These are phyloP conservation scores for Manacus vitellinus DNA, from an alignment of 2,113 vertebrate species.

Conservation along the genomic window DNA sequence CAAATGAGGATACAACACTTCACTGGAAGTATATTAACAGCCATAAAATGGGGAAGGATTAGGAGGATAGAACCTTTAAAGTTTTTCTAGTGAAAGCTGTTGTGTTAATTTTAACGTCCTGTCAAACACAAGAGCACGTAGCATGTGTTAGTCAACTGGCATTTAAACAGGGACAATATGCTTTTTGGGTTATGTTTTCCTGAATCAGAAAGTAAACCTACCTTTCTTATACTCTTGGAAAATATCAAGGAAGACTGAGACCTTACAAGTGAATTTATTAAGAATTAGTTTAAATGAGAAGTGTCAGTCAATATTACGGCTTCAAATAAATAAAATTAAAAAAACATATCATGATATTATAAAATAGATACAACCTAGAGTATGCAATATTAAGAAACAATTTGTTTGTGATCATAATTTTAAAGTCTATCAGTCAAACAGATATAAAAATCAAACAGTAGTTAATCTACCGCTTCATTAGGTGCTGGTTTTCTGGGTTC, in stretches of 20 bases:
- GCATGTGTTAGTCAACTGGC: slow-evolving; percentile 59
- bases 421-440: not conserved
- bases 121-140: slow-evolving; percentile 48
- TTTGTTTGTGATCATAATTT: not conserved
- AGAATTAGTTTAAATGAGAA: slow-evolving; percentile 81
- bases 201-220: slow-evolving; percentile 72
- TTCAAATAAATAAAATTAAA: slow-evolving; percentile 39
- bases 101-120: slow-evolving; percentile 62
- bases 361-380: not conserved
- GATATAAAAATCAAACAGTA: not conserved
- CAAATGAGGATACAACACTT: slow-evolving; percentile 38
- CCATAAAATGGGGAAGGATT: slow-evolving; percentile 25
- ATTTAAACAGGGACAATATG: slow-evolving; percentile 45
- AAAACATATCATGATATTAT: not conserved
- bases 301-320: slow-evolving; percentile 54
- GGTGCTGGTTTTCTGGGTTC: not conserved
- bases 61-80: slow-evolving; percentile 20
- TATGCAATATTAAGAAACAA: not conserved
- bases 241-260: slow-evolving; percentile 72
- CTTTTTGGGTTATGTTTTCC: slow-evolving; percentile 60
- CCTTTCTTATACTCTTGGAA: slow-evolving; percentile 73
- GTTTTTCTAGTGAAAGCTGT: slow-evolving; percentile 59
- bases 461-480: not conserved
- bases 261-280: slow-evolving; percentile 86
- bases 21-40: slow-evolving; percentile 46